A percentile compares a stretch with the other conserved stretches of the same genome.
phyloP scores from a whole-genome alignment of 2,888 invertebrate species.

The Papilio protenor region DNA sequence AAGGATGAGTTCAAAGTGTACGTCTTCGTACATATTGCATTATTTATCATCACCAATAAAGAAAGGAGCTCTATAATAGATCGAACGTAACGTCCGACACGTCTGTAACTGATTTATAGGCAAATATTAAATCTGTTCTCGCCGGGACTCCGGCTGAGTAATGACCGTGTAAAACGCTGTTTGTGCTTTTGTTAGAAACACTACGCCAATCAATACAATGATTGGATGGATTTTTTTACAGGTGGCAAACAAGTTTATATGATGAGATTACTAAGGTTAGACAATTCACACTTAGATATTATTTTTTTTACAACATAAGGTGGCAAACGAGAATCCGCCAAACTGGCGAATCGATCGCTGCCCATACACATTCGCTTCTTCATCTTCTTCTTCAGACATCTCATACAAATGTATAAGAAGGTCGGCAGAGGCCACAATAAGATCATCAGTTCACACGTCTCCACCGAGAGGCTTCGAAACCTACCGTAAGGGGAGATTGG shows the following conservation, averaged over 20 bases:
- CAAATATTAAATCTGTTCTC: constrained; percentile 82
- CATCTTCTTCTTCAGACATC: too few relatives aligned
- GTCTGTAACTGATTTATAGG: constrained; percentile 81
- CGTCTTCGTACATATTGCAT: constrained; percentile 46
- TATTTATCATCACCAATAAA: constrained; percentile 68
- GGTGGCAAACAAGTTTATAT: not conserved
- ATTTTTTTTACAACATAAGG: too few relatives aligned
- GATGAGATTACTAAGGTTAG: not conserved
- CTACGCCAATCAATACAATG: constrained; percentile 52
- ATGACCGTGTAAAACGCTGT: constrained; percentile 67
- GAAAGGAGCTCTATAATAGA: constrained; percentile 71
- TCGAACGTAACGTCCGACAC: constrained; percentile 69
- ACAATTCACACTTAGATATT: too few relatives aligned
- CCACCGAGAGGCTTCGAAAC: too few relatives aligned
- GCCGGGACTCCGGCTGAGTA: constrained; percentile 70
- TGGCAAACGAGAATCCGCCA: too few relatives aligned
- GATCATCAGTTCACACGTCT: too few relatives aligned
- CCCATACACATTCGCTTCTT: too few relatives aligned
- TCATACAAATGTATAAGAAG: too few relatives aligned
- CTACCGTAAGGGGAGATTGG: too few relatives aligned
- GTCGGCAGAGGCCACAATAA: too few relatives aligned
- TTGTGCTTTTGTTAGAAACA: constrained; percentile 71
- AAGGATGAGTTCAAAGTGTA: constrained; percentile 41
- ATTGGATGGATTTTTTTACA: constrained; percentile 57
- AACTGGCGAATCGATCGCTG: too few relatives aligned